A percentile compares a stretch with the other conserved stretches of the same genome.
Evolutionary conservation across 2,888 invertebrate species (phyloP).

Genomic region (Acrobeloides nanus): DNA sequence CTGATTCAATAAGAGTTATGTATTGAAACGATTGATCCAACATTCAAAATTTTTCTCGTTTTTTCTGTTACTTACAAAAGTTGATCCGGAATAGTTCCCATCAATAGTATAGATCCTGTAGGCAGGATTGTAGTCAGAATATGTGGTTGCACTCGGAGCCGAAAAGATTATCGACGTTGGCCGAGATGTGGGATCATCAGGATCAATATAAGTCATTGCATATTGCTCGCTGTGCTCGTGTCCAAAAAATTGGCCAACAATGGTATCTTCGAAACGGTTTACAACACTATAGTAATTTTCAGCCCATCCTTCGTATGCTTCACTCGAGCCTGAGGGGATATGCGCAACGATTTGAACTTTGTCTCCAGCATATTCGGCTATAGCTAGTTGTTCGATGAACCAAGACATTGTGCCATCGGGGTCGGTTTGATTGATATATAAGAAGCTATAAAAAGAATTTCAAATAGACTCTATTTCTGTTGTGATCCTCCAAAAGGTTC

Average conservation of each 20-base stretch:
- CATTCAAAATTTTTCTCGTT: too few species aligned
- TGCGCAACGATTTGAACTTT: conserved; percentile 71
- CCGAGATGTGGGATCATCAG: conserved; percentile 35
- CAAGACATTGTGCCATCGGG: conserved; percentile 72
- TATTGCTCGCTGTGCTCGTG: conserved; percentile 90
- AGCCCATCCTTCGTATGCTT: conserved; percentile 73
- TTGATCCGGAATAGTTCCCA: conserved; percentile 63
- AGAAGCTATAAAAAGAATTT: too few species aligned
- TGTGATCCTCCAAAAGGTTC: too few species aligned
- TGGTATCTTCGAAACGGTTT: conserved; percentile 66
- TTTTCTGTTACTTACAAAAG: conserved; percentile 12
- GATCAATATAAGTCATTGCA: conserved; percentile 65
- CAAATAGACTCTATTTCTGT: too few species aligned
- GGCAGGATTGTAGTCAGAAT: conserved; percentile 73
- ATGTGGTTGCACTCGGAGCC: conserved; percentile 63
- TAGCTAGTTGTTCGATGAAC: conserved; percentile 67
- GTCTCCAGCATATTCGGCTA: conserved; percentile 69
- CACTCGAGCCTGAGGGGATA: conserved; percentile 68
- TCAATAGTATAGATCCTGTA: conserved; percentile 90
- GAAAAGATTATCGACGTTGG: conserved; percentile 23
- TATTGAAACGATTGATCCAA: too few species aligned
- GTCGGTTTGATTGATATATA: conserved; percentile 76
- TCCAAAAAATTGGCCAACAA: conserved; percentile 74
- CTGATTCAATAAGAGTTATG: too few species aligned
- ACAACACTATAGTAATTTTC: conserved; percentile 67